These are phyloP conservation scores for Cyphomyrmex costatus DNA, from an alignment of 1,140 invertebrate genomes.

Conservation along the genomic window DNA sequence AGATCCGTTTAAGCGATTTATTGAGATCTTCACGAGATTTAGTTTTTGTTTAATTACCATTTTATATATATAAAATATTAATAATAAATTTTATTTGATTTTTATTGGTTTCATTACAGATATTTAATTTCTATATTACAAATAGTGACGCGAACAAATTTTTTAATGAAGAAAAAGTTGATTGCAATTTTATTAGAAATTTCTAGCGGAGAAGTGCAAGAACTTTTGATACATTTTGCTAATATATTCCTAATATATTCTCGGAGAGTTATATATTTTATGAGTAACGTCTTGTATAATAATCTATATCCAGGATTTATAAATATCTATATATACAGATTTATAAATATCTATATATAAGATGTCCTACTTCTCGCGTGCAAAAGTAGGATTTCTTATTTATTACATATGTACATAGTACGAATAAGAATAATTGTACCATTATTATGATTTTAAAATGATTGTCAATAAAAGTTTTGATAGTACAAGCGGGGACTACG, in stretches of 20 bases:
- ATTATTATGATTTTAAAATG: conserved; percentile 8
- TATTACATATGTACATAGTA: conserved; percentile 57
- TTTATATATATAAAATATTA: not conserved
- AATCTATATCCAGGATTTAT: not conserved
- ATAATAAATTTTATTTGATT: not conserved
- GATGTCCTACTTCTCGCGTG: not conserved
- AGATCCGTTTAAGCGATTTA: not conserved
- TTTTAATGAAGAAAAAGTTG: not conserved
- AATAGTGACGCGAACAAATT: not conserved
- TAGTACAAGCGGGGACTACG: conserved; percentile 50
- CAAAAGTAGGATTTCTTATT: conserved; percentile 18
- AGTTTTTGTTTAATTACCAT: not conserved
- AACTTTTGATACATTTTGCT: not conserved
- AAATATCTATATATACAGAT: not conserved
- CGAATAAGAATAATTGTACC: conserved; percentile 21
- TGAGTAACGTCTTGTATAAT: conserved; percentile 25
- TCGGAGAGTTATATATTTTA: conserved; percentile 31
- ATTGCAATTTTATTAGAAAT: not conserved
- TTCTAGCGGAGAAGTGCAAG: not conserved
- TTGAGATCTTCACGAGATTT: not conserved
- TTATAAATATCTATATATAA: conserved; percentile 51
- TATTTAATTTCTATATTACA: conserved; percentile 1
- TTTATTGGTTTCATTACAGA: not conserved
- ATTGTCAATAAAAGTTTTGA: conserved; percentile 62
- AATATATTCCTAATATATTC: not conserved